These are phyloP conservation scores for Egretta garzetta DNA, from an alignment of 2,113 vertebrate genomes.

Conservation along the genomic window DNA sequence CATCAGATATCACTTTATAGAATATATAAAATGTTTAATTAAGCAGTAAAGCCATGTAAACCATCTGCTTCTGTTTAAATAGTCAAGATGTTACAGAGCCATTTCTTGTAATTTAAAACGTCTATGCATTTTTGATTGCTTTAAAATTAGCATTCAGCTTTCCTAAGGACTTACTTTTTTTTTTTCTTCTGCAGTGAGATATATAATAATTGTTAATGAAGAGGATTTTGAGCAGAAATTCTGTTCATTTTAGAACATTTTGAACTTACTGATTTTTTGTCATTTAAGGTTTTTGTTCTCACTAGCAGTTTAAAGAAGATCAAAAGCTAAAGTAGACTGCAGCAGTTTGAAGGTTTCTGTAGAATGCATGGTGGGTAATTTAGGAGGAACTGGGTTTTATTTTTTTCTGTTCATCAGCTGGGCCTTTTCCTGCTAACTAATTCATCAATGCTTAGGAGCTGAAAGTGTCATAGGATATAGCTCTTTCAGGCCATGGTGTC, in stretches of 20 bases:
- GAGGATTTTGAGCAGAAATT: not conserved
- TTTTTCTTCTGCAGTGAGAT: not conserved
- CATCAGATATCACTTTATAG: slow-evolving; percentile 3
- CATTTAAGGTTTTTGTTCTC: not conserved
- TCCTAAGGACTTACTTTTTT: not conserved
- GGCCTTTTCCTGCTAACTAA: not conserved
- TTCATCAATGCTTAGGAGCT: not conserved
- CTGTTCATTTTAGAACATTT: not conserved
- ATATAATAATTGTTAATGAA: slow-evolving; percentile 2
- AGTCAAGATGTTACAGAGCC: slow-evolving; percentile 32
- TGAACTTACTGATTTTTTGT: not conserved
- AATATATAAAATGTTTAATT: slow-evolving; percentile 41
- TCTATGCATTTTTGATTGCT: slow-evolving; percentile 32
- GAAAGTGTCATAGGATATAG: not conserved
- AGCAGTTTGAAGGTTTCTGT: not conserved
- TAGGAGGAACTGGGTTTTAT: not conserved
- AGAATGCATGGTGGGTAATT: not conserved
- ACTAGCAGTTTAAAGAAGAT: not conserved
- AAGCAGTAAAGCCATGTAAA: slow-evolving; percentile 30
- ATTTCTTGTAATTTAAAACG: slow-evolving; percentile 27
- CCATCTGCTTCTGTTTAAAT: slow-evolving; percentile 52
- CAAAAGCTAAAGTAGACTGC: not conserved
- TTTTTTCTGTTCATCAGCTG: not conserved
- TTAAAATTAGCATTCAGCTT: slow-evolving; percentile 34
- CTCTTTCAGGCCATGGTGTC: not conserved